Evolutionary conservation across 2,888 invertebrate genomes (phyloP).

Genomic region (Carpatolechia fugitivella): DNA sequence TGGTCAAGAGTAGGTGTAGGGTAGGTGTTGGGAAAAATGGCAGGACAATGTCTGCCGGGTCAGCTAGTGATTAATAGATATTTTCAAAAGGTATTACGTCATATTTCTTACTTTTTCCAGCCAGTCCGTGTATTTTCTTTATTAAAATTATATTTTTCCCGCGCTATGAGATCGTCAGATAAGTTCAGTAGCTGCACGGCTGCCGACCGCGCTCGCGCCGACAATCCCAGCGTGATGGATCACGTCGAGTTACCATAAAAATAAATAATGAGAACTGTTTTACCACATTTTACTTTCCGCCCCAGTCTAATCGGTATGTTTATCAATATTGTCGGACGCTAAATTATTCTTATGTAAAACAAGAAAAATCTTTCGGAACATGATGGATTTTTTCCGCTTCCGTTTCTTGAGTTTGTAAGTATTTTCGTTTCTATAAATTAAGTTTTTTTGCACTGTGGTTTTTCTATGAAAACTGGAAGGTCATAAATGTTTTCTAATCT

Average conservation of each 20-base stretch:
- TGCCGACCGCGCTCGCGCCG: neutral
- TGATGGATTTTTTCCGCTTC: constrained; percentile 1
- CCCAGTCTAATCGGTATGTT: constrained; percentile 51
- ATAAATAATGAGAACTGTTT: constrained; percentile 17
- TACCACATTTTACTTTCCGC: constrained; percentile 24
- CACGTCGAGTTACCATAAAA: constrained; percentile 27
- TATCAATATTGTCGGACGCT: constrained; percentile 54
- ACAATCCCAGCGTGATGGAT: constrained; percentile 62
- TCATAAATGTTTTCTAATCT: too few relatives aligned
- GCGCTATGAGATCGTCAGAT: neutral
- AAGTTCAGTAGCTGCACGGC: neutral
- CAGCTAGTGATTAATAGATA: too few relatives aligned
- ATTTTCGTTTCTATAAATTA: neutral
- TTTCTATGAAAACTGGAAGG: too few relatives aligned
- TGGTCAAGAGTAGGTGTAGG: too few relatives aligned
- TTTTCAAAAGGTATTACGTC: too few relatives aligned
- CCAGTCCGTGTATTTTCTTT: too few relatives aligned
- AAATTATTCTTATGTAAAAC: constrained; percentile 12
- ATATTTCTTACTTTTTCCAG: too few relatives aligned
- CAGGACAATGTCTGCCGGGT: too few relatives aligned
- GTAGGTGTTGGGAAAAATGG: too few relatives aligned
- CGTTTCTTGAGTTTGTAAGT: neutral
- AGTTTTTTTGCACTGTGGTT: too few relatives aligned
- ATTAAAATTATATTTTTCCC: too few relatives aligned
- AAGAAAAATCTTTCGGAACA: neutral